Evolutionary conservation across 2,888 invertebrate species (phyloP), one percentile per base, ranked within the genome.

Genomic region (Neoitamus cyanurus): DNA sequence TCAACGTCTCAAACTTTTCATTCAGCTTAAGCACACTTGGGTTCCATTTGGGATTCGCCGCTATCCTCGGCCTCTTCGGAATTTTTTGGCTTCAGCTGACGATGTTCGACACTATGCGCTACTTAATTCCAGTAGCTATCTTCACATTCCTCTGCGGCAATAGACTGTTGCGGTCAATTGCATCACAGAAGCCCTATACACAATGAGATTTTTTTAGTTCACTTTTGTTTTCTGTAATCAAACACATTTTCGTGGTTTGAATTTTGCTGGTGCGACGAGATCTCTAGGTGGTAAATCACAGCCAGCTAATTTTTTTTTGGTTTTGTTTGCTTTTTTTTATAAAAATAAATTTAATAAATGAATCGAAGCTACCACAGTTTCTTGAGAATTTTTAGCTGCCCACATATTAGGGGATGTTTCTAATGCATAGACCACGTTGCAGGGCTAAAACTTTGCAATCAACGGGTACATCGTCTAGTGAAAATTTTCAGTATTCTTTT

Each of bases 71-170:
- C 0, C 93, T 99, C 84, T 99, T 98, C 92, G 95, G 94, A 83
- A 91, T 96, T 88, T 98, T 99, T 92, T 99, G 99, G 98, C 92
- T 98, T 88, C 93, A 95, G 89, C 93, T 99, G 88, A 95, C 97
- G 89, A 99, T 99, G 99, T 99, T 99, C 93, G 95, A 96, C 87
- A 98, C 99, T 20, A 92, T 98, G 88, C 96, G 97, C 88, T 97
- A 97, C 92, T 93, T 99, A 88, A 92, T 96, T 87, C 94, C 96
- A 85, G 93, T 99, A 84, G 98, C 95, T 84, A 92, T 95, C 48
- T 93, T 98, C 87, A 98, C 99, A 84, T 99, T 99, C 93, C 93
- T 99, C 48, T 94, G 96, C 86, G 99, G 99, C 1, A 98, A 98
- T 91, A 95, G 97, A 87, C 93, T 99, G 90, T 93, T 99, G 88